phyloP scores from a whole-genome alignment of 2,797 vertebrate species.

The Zalophus californianus region DNA sequence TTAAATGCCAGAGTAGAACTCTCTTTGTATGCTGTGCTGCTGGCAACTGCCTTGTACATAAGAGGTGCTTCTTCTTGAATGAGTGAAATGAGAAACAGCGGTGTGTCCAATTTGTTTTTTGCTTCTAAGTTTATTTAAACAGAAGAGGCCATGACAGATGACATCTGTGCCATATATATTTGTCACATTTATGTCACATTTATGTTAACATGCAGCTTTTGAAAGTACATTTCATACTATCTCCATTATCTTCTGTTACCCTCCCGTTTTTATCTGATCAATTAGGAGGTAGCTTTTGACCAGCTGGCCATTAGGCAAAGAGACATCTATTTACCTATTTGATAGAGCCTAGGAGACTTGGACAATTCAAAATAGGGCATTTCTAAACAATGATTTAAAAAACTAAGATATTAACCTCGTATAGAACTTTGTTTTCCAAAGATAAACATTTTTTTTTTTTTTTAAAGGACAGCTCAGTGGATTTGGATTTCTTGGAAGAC shows the following conservation, averaged over 20 bases:
- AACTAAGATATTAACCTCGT: constrained; percentile 63
- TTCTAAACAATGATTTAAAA: constrained; percentile 73
- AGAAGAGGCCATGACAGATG: constrained; percentile 78
- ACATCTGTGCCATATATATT: constrained; percentile 77
- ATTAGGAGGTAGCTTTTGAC: constrained; percentile 79
- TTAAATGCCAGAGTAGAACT: constrained; percentile 65
- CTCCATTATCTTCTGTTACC: constrained; percentile 79
- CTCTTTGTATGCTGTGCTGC: constrained; percentile 56
- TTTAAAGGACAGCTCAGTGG: neutral
- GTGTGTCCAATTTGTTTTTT: constrained; percentile 76
- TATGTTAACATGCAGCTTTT: constrained; percentile 80
- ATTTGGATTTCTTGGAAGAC: constrained; percentile 46
- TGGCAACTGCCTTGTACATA: constrained; percentile 12
- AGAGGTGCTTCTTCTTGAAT: constrained; percentile 67
- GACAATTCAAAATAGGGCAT: constrained; percentile 45
- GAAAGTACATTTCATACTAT: constrained; percentile 80
- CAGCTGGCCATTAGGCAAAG: constrained; percentile 75
- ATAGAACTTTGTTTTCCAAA: constrained; percentile 67
- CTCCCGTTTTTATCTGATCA: constrained; percentile 78
- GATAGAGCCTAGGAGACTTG: constrained; percentile 49
- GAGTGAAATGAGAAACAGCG: constrained; percentile 64
- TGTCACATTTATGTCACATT: constrained; percentile 79
- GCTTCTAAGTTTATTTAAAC: constrained; percentile 79
- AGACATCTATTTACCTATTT: constrained; percentile 69
- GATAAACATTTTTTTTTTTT: constrained; percentile 49